phyloP scores from a whole-genome alignment of 2,888 invertebrate genomes.

The Eurytoma adleriae region DNA sequence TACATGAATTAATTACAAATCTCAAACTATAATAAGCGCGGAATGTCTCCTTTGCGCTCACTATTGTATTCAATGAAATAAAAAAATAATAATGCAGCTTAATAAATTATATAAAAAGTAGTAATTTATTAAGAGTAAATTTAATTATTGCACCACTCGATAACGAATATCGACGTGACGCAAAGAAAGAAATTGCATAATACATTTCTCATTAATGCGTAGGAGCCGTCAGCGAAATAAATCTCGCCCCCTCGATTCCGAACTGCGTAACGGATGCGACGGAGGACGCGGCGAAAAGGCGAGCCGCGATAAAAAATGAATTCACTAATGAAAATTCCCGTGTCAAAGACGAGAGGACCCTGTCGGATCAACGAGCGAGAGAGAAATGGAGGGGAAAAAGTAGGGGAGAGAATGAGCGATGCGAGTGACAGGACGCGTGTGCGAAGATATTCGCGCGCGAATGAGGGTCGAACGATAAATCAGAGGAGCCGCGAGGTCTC shows the following conservation, averaged over 20 bases:
- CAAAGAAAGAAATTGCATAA: too few species aligned
- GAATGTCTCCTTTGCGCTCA: too few species aligned
- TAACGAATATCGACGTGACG: too few species aligned
- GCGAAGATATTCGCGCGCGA: slow-evolving; percentile 49
- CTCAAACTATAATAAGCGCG: too few species aligned
- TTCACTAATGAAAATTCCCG: slow-evolving; percentile 53
- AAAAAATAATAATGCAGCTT: too few species aligned
- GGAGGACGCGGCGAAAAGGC: not conserved
- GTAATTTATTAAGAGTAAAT: not conserved
- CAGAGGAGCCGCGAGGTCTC: slow-evolving; percentile 13
- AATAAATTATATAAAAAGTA: not conserved
- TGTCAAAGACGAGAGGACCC: slow-evolving; percentile 21
- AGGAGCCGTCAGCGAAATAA: not conserved
- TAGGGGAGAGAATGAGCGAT: slow-evolving; percentile 23
- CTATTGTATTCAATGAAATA: too few species aligned
- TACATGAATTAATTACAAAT: too few species aligned
- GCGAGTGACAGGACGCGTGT: slow-evolving; percentile 33
- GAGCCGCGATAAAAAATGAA: slow-evolving; percentile 47
- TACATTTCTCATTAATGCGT: too few species aligned
- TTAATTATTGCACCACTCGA: too few species aligned
- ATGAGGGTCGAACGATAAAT: slow-evolving; percentile 38
- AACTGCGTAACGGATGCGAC: not conserved
- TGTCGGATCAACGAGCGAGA: not conserved
- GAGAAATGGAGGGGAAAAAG: slow-evolving; percentile 1
- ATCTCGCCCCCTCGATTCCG: not conserved